Percentiles rank a stretch among this genome's conserved stretches.
phyloP scores from a whole-genome alignment of 2,113 vertebrate species.

The Xiphias gladius region DNA sequence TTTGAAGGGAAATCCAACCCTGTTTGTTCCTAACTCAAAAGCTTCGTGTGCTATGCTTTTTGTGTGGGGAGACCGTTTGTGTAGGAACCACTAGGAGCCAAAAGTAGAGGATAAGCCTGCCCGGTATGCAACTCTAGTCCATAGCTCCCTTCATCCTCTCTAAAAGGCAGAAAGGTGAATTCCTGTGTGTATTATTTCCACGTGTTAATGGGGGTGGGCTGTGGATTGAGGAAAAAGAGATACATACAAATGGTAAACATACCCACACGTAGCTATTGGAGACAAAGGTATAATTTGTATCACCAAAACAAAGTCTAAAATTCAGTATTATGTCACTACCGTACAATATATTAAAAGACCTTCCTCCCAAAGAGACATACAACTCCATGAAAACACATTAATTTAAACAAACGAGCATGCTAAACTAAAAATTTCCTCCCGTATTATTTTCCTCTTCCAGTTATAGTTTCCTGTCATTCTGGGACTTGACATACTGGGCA shows the following conservation, averaged over 20 bases:
- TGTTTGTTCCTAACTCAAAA: slow-evolving; percentile 24
- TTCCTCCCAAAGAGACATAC: background rate
- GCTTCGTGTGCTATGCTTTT: slow-evolving; percentile 19
- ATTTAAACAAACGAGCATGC: no score
- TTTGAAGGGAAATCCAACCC: slow-evolving; percentile 38
- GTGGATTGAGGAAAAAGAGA: background rate
- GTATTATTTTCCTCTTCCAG: background rate
- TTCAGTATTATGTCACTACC: background rate
- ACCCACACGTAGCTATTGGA: background rate
- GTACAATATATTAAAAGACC: no score
- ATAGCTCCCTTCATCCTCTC: slow-evolving; percentile 43
- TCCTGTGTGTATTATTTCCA: slow-evolving; percentile 63
- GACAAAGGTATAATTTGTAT: background rate
- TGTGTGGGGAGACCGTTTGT: slow-evolving; percentile 26
- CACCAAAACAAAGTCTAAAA: background rate
- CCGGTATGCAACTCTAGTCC: slow-evolving; percentile 62
- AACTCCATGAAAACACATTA: background rate
- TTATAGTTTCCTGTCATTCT: slow-evolving; percentile 10
- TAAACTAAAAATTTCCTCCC: background rate
- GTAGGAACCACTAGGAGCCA: slow-evolving; percentile 38
- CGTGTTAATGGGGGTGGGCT: slow-evolving; percentile 23
- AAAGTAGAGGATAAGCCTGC: slow-evolving; percentile 64
- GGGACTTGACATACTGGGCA: slow-evolving; percentile 8
- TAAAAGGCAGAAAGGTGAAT: slow-evolving; percentile 56
- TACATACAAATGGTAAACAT: slow-evolving; percentile 8